Conservation (phyloP, 2,888 invertebrate species). For the Lepidochrysops patricia region DNA sequence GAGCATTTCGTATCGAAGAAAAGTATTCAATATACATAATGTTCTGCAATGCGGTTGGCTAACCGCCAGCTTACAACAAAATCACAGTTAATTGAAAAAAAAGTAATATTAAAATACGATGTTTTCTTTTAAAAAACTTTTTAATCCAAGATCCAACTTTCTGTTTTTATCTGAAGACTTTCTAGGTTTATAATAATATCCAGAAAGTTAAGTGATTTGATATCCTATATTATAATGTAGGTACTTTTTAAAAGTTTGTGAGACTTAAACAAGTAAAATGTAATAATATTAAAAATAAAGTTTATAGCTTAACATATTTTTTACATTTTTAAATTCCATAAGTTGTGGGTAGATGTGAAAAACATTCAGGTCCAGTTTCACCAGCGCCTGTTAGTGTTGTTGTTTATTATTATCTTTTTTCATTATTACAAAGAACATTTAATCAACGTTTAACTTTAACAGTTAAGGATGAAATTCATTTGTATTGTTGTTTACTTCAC, state of each 20-base stretch:
- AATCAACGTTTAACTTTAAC: too few species aligned
- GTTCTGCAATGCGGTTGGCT: conserved; percentile 8
- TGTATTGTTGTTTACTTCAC: not conserved
- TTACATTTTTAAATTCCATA: too few species aligned
- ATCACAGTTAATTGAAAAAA: not conserved
- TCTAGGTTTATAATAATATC: not conserved
- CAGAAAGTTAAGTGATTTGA: not conserved
- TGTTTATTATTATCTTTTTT: too few species aligned
- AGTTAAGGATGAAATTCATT: not conserved
- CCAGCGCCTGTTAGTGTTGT: too few species aligned
- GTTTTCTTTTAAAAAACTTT: not conserved
- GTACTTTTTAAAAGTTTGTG: too few species aligned
- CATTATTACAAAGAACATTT: too few species aligned
- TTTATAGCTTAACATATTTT: too few species aligned
- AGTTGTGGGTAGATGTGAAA: too few species aligned
- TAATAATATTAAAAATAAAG: too few species aligned
- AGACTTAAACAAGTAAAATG: too few species aligned
- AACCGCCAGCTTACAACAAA: not conserved
- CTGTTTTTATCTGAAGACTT: too few species aligned
- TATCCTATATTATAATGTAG: not conserved
- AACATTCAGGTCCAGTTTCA: too few species aligned
- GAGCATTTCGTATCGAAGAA: not conserved
- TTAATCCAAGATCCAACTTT: not conserved
- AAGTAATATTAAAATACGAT: not conserved
- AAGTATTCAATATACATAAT: not conserved